Evolutionary conservation across 2,113 vertebrate species (phyloP).

Genomic region (Cercopithecus mona): DNA sequence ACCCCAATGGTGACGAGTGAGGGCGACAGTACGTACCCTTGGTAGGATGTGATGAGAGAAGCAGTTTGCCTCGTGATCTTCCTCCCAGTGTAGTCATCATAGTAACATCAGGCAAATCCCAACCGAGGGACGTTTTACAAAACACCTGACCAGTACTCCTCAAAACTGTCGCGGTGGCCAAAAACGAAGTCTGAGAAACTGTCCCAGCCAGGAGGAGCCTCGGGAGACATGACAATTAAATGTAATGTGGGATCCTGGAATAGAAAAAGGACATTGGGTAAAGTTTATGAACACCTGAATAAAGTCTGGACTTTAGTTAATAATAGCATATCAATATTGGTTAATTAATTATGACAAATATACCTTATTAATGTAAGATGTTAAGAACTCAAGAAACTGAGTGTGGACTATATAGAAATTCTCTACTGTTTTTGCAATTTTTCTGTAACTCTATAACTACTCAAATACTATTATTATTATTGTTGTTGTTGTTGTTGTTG

Average conservation of each 20-base stretch:
- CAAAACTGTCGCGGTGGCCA: neutral
- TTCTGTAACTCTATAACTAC: neutral
- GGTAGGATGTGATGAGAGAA: neutral
- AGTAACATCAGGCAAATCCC: neutral
- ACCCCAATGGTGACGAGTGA: too few relatives aligned
- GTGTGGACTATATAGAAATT: neutral
- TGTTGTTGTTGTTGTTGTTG: too few relatives aligned
- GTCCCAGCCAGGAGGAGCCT: neutral
- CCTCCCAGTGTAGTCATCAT: neutral
- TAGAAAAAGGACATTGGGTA: neutral
- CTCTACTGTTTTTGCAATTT: neutral
- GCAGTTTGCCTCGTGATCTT: neutral
- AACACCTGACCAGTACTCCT: neutral
- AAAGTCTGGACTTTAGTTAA: neutral
- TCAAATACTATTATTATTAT: neutral
- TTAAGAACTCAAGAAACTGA: neutral
- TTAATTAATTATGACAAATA: neutral
- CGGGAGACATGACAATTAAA: neutral
- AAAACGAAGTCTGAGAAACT: neutral
- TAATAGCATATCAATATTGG: neutral
- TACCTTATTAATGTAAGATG: neutral
- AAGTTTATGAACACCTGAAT: neutral
- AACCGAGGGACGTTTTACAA: neutral
- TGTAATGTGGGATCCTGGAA: neutral
- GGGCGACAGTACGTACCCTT: neutral